These are phyloP conservation scores for Rhinogobio ventralis DNA, from an alignment of 2,797 vertebrate genomes.

Conservation along the genomic window DNA sequence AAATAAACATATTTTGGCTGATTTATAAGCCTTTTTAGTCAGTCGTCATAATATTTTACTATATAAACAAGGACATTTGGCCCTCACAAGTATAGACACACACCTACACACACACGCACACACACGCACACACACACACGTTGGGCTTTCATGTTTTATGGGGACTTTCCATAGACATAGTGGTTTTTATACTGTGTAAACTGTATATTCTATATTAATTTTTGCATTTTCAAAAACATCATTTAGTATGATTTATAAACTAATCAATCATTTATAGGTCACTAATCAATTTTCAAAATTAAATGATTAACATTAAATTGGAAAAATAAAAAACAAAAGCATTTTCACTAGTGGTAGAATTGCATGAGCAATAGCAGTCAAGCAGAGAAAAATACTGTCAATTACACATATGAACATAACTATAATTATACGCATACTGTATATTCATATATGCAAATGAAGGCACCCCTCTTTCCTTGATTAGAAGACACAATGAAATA, in stretches of 20 bases:
- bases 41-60: background rate
- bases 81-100: background rate
- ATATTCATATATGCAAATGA: conserved; percentile 8
- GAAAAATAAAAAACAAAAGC: background rate
- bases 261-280: background rate
- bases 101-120: background rate
- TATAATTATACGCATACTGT: background rate
- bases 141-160: no score
- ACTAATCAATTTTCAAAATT: background rate
- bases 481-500: background rate
- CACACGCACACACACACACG: background rate
- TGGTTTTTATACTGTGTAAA: no score
- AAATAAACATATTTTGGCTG: background rate
- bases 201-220: no score
- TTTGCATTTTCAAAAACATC: no score
- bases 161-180: no score
- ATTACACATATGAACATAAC: conserved; percentile 1
- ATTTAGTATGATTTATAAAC: no score
- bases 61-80: background rate
- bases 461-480: conserved; percentile 24
- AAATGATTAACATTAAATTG: background rate
- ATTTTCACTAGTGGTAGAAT: background rate
- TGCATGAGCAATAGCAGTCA: background rate
- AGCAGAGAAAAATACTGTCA: conserved; percentile 7
- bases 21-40: background rate